A percentile compares a stretch with the other conserved stretches of the same genome.
Conservation (phyloP, 2,797 vertebrate species). For the Sebastes diploproa region DNA sequence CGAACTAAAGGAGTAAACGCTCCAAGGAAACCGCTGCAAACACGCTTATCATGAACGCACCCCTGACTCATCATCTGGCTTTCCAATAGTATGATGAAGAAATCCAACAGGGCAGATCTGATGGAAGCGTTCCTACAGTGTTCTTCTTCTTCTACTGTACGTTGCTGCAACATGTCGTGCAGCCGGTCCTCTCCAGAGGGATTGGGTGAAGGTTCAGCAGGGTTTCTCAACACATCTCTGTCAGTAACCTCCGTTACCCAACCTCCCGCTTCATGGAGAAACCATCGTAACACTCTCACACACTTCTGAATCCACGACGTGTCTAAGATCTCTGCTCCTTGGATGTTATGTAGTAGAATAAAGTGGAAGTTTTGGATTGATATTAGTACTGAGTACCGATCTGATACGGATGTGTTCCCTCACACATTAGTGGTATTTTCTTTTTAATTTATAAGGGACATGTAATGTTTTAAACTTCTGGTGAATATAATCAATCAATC, state of each 20-base stretch:
- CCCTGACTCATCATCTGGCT: not conserved
- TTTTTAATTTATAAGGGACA: too few species aligned
- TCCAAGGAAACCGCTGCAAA: not conserved
- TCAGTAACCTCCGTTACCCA: constrained; percentile 36
- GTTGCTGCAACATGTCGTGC: not conserved
- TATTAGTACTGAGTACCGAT: not conserved
- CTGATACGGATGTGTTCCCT: too few species aligned
- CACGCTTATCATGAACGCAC: not conserved
- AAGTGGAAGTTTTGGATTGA: not conserved
- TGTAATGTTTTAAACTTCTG: too few species aligned
- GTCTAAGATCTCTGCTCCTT: not conserved
- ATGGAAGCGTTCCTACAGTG: not conserved
- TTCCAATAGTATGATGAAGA: not conserved
- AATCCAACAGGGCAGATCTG: not conserved
- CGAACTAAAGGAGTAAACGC: not conserved
- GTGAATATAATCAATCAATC: too few species aligned
- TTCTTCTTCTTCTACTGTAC: not conserved
- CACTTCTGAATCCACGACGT: not conserved
- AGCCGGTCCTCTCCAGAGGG: constrained; percentile 14
- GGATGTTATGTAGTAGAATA: not conserved
- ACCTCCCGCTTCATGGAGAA: constrained; percentile 19
- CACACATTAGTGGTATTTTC: too few species aligned
- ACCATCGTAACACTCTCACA: constrained; percentile 9
- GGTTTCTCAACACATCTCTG: constrained; percentile 54
- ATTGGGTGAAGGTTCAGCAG: constrained; percentile 51